phyloP scores from a whole-genome alignment of 1,140 invertebrate genomes.

The Diorhabda elongata region DNA sequence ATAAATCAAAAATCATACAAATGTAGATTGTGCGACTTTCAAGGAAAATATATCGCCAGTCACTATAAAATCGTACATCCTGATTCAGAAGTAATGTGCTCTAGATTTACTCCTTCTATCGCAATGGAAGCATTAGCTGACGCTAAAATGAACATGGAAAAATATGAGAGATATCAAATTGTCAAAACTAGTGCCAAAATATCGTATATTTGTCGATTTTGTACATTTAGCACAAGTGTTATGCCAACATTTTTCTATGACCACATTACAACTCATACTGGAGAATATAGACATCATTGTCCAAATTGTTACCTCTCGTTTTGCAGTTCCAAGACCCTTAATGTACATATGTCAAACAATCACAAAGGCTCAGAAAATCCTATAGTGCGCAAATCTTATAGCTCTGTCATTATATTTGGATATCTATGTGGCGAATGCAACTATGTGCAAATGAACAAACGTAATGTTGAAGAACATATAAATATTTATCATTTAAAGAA shows the following conservation, averaged over 20 bases:
- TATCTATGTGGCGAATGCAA: slow-evolving; percentile 65
- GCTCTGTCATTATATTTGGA: slow-evolving; percentile 51
- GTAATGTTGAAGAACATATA: slow-evolving; percentile 58
- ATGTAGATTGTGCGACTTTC: slow-evolving; percentile 58
- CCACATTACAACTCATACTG: slow-evolving; percentile 67
- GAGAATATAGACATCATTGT: slow-evolving; percentile 64
- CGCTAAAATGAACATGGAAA: slow-evolving; percentile 25
- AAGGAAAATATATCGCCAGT: slow-evolving; percentile 58
- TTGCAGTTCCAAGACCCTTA: slow-evolving; percentile 47
- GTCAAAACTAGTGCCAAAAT: slow-evolving; percentile 23
- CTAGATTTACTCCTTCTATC: slow-evolving; percentile 51
- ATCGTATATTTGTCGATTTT: slow-evolving; percentile 36
- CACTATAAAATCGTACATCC: slow-evolving; percentile 63
- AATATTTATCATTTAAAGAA: slow-evolving; percentile 37
- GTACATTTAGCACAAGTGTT: slow-evolving; percentile 27
- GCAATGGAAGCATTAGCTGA: slow-evolving; percentile 51
- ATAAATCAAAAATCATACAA: slow-evolving; percentile 42
- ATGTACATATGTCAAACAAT: slow-evolving; percentile 43
- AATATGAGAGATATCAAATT: slow-evolving; percentile 21
- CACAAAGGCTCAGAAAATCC: slow-evolving; percentile 25
- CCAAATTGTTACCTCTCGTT: slow-evolving; percentile 53
- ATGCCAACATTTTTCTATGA: slow-evolving; percentile 45
- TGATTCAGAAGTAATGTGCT: slow-evolving; percentile 60
- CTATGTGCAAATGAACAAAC: slow-evolving; percentile 60
- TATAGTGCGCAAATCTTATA: slow-evolving; percentile 19